Percentiles rank a stretch among this genome's conserved stretches.
These are phyloP conservation scores for Caenorhabditis inopinata DNA, from an alignment of 1,140 invertebrate genomes.

Conservation along the genomic window DNA sequence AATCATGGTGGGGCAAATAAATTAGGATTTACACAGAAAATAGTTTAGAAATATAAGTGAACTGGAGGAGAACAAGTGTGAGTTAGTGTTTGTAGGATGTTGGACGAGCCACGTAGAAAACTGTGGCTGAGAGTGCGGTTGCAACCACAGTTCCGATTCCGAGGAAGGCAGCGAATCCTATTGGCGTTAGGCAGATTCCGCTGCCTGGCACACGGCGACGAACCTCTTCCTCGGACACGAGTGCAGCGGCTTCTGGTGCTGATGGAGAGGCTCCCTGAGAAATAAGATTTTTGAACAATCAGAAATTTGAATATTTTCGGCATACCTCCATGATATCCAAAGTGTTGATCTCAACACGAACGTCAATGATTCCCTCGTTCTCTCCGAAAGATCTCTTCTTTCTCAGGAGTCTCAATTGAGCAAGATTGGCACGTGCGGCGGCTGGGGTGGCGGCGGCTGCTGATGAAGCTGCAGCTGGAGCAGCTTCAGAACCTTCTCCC, in stretches of 20 bases:
- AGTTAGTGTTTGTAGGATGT: conserved; percentile 26
- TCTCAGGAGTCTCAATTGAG: conserved; percentile 61
- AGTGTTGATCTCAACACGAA: conserved; percentile 60
- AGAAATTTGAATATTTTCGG: background rate
- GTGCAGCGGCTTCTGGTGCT: conserved; percentile 33
- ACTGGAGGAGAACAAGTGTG: background rate
- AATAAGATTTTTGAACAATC: background rate
- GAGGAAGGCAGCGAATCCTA: conserved; percentile 60
- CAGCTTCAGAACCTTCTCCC: conserved; percentile 22
- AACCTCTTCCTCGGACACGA: conserved; percentile 43
- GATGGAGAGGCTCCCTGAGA: conserved; percentile 38
- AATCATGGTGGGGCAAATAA: conserved; percentile 28
- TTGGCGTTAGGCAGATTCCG: conserved; percentile 59
- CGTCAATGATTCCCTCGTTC: conserved; percentile 57
- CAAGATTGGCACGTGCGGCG: conserved; percentile 30
- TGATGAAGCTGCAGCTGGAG: conserved; percentile 42
- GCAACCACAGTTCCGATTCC: conserved; percentile 55
- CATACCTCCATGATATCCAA: conserved; percentile 54
- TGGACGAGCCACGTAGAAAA: conserved; percentile 38
- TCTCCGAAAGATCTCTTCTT: conserved; percentile 53
- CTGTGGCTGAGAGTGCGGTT: conserved; percentile 48
- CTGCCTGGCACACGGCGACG: conserved; percentile 30
- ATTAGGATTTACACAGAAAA: background rate
- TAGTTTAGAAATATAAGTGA: too few species aligned
- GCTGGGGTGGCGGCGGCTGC: conserved; percentile 45